Percentiles rank a stretch among this genome's conserved stretches.
Evolutionary conservation across 2,113 vertebrate genomes (phyloP).

Genomic region (Pollachius pollachius): DNA sequence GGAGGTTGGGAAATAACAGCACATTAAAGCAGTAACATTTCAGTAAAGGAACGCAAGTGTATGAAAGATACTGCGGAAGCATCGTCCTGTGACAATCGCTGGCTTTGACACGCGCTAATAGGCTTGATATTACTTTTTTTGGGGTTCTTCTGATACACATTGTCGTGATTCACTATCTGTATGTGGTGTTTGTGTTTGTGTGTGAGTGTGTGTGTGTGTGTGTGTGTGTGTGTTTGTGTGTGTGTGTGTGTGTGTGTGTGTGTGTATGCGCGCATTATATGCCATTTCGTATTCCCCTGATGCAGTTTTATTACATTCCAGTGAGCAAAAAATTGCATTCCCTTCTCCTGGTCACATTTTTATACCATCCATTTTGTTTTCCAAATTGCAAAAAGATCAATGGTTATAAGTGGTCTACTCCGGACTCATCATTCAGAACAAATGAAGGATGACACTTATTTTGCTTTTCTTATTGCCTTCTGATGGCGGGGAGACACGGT

Average conservation of each 20-base stretch:
- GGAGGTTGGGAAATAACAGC: too few species aligned
- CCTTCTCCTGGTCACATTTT: constrained; percentile 29
- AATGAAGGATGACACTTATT: constrained; percentile 22
- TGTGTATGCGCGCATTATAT: not conserved
- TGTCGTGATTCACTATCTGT: not conserved
- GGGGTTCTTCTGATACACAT: not conserved
- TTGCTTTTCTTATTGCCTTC: constrained; percentile 33
- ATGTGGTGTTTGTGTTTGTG: constrained; percentile 8
- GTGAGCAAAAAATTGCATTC: not conserved
- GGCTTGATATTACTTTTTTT: too few species aligned
- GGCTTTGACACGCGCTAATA: too few species aligned
- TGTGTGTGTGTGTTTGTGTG: not conserved
- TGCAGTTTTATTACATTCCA: constrained; percentile 2
- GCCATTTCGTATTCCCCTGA: not conserved
- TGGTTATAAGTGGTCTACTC: constrained; percentile 36
- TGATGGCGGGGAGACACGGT: constrained; percentile 4
- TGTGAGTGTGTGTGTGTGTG: not conserved
- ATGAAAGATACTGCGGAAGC: too few species aligned
- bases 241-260: constrained; percentile 12
- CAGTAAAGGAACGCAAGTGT: too few species aligned
- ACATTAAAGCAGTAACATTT: too few species aligned
- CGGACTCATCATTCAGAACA: constrained; percentile 25
- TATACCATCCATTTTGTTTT: not conserved
- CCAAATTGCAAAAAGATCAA: constrained; percentile 23
- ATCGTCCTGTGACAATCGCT: too few species aligned